Evolutionary conservation across 2,888 invertebrate species (phyloP), one percentile per base, ranked within the genome.

Genomic region (Philonicus albiceps): DNA sequence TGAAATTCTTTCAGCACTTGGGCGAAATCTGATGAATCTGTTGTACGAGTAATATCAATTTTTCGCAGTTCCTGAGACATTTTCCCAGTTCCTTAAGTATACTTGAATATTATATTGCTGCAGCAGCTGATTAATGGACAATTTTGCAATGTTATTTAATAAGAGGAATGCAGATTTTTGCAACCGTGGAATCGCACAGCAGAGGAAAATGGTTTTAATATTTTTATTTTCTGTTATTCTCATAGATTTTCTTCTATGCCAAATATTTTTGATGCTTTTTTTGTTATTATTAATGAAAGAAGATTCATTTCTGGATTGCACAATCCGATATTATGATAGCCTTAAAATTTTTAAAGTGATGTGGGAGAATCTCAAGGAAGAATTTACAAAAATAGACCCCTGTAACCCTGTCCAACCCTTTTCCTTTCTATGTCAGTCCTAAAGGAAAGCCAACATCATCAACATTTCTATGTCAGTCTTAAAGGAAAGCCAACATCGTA

Each of bases 391-490:
- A 64, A 27, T 64, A 64, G 64, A 64, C 11, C 64, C 64, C 64
- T 64, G 27, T 7, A 22, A 27, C 27, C 6, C 13, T 27, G 64
- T 22, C 8, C 11, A 11, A 64, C 27, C 64, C 64, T 64, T 64
- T 64, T 64, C 64, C 64, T 64, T 64, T 64, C 27, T 64, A 64
- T 64, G 64, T 76, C 76, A 76, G 19, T 76, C 37, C 43, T 76
- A 64, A 64, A 64, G 64, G 11, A 64, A 27, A 64, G 19, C 64
- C 64, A 64, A 64, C 22, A 22, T 27, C 27, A 3, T 11, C n/a
- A n/a, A n/a, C n/a, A n/a, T 64, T 64, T 64, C 27, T 64, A 64
- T 64, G 64, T 76, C 76, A 76, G 19, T 76, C 37, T 76, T 76
- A 64, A 64, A 64, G 64, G 11, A 64, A 27, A 64, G 19, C 64